Evolutionary conservation across 2,797 vertebrate genomes (phyloP).

Genomic region (Cynopterus sphinx): DNA sequence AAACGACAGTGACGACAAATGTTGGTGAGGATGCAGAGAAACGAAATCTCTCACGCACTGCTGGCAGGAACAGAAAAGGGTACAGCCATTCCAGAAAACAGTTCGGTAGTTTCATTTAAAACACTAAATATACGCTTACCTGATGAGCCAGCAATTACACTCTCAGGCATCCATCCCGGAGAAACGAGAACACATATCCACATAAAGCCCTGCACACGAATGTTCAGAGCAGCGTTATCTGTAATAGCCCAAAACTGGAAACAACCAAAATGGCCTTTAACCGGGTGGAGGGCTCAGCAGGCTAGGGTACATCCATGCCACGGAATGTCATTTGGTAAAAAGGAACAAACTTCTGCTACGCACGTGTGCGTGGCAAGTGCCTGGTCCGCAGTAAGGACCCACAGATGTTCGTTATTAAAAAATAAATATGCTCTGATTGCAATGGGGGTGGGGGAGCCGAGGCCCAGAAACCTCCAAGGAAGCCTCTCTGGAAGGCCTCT

Average conservation of each 20-base stretch:
- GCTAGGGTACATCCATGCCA: accelerated
- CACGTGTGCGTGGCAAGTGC: accelerated
- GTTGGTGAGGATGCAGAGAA: neutral
- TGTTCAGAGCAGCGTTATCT: neutral
- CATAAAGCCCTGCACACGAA: neutral
- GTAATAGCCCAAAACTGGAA: neutral
- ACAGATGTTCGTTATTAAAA: neutral
- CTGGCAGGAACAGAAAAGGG: neutral
- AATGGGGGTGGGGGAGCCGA: neutral
- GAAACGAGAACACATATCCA: neutral
- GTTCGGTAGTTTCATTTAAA: neutral
- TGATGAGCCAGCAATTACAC: neutral
- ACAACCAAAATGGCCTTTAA: neutral
- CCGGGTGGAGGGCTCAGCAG: neutral
- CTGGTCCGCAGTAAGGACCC: neutral
- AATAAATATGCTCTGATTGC: neutral
- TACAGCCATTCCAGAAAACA: neutral
- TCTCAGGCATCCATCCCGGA: neutral
- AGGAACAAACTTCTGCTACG: accelerated
- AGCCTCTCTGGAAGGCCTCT: neutral
- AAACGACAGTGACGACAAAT: neutral
- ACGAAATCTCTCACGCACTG: accelerated
- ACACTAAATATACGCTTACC: neutral
- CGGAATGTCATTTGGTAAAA: accelerated
- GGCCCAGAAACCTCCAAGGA: neutral